Percentiles rank a stretch among this genome's conserved stretches.
phyloP scores from a whole-genome alignment of 2,113 vertebrate genomes.

The Lepus timidus region DNA sequence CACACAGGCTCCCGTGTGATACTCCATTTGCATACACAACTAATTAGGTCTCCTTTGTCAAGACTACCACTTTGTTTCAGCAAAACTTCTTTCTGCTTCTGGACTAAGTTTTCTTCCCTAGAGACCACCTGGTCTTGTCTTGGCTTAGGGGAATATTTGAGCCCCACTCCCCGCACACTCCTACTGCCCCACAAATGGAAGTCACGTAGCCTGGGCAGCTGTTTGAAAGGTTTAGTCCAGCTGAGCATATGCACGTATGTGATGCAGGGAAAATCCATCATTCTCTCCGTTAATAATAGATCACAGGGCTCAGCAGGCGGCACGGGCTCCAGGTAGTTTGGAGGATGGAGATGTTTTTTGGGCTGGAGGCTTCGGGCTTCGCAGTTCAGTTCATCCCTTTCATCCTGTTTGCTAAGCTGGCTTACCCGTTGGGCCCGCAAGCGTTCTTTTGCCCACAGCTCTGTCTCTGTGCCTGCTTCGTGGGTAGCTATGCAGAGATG shows the following conservation, averaged over 20 bases:
- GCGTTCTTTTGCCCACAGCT: neutral
- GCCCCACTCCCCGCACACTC: neutral
- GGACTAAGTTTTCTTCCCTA: neutral
- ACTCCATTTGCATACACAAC: neutral
- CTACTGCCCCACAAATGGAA: neutral
- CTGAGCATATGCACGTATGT: neutral
- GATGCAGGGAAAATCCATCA: neutral
- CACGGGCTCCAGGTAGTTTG: neutral
- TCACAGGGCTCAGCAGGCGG: neutral
- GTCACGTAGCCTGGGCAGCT: neutral
- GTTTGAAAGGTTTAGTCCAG: neutral
- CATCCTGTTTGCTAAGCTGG: neutral
- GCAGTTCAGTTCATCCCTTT: neutral
- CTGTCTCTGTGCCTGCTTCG: neutral
- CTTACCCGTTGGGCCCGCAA: neutral
- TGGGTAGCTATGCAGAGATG: neutral
- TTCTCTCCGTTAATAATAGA: slow-evolving; percentile 18
- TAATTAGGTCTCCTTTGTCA: slow-evolving; percentile 45
- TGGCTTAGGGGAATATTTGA: neutral
- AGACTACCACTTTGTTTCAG: slow-evolving; percentile 31
- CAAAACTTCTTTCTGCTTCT: neutral
- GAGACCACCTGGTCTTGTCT: neutral
- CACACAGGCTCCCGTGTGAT: neutral
- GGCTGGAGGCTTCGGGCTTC: neutral
- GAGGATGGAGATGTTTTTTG: neutral